These are phyloP conservation scores for Odontocolon sp. DNA, from an alignment of 2,888 invertebrate species.

Conservation along the genomic window DNA sequence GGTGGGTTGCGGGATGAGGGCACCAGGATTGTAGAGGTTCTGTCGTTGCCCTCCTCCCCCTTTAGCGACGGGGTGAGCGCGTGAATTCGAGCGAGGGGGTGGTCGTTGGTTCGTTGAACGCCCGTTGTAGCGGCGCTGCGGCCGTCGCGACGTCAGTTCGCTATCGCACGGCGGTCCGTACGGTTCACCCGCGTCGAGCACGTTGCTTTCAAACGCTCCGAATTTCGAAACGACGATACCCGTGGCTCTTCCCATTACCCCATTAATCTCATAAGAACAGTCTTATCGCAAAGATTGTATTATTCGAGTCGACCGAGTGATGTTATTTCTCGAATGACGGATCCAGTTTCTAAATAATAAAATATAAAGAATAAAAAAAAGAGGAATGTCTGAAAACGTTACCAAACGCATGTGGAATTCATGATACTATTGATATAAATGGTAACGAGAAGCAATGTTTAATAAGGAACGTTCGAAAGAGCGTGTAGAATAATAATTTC, in stretches of 20 bases:
- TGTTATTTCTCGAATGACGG: neutral
- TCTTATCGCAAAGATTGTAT: too few species aligned
- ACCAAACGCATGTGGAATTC: constrained; percentile 12
- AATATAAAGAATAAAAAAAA: neutral
- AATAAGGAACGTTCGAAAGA: constrained; percentile 3
- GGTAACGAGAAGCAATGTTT: neutral
- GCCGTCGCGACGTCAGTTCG: constrained; percentile 74
- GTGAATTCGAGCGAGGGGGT: constrained; percentile 54
- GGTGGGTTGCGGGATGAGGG: neutral
- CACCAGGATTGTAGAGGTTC: neutral
- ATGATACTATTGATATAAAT: constrained; percentile 10
- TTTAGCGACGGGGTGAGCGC: constrained; percentile 23
- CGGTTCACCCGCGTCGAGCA: constrained; percentile 65
- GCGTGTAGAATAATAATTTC: neutral
- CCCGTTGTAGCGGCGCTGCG: constrained; percentile 73
- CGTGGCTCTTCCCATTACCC: too few species aligned
- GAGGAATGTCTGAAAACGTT: neutral
- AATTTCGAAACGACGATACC: neutral
- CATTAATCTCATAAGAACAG: too few species aligned
- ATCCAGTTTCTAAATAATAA: neutral
- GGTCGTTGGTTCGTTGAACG: constrained; percentile 69
- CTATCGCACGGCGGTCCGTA: constrained; percentile 74
- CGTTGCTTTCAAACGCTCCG: constrained; percentile 16
- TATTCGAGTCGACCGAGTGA: too few species aligned
- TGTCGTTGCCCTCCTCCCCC: constrained; percentile 1